Percentiles rank a stretch among this genome's conserved stretches.
phyloP scores from a whole-genome alignment of 2,888 invertebrate species.

The Ethmia dodecea region DNA sequence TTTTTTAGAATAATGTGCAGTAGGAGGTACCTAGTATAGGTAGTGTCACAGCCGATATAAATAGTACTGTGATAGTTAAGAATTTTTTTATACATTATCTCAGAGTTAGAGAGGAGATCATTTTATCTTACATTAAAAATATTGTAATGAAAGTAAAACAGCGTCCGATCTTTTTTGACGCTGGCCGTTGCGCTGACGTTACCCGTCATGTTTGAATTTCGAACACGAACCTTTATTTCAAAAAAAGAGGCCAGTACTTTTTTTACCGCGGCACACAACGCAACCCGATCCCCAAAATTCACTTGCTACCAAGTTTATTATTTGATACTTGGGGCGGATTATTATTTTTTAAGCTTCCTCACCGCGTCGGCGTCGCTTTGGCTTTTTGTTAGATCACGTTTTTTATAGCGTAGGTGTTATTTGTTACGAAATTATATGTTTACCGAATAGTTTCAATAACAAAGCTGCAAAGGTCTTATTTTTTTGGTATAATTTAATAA shows the following conservation, averaged over 20 bases:
- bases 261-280: slow-evolving; percentile 44
- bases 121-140: slow-evolving; percentile 1
- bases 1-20: no score
- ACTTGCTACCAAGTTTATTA: slow-evolving; percentile 78
- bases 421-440: slow-evolving; percentile 28
- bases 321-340: slow-evolving; percentile 71
- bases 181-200: slow-evolving; percentile 62
- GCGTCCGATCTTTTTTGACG: slow-evolving; percentile 46
- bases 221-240: slow-evolving; percentile 46
- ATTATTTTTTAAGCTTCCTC: slow-evolving; percentile 48
- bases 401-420: slow-evolving; percentile 50
- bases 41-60: no score
- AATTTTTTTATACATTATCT: not conserved
- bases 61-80: no score
- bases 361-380: slow-evolving; percentile 60
- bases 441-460: not conserved
- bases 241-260: slow-evolving; percentile 41
- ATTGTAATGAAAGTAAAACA: slow-evolving; percentile 49
- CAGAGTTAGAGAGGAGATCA: not conserved
- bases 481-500: not conserved
- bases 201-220: slow-evolving; percentile 66
- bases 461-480: not conserved
- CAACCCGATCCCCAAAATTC: slow-evolving; percentile 73
- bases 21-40: no score
- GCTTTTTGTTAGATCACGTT: slow-evolving; percentile 44